Percentiles rank a stretch among this genome's conserved stretches.
Conservation (phyloP, 2,888 invertebrate genomes). For the Plutella xylostella region DNA sequence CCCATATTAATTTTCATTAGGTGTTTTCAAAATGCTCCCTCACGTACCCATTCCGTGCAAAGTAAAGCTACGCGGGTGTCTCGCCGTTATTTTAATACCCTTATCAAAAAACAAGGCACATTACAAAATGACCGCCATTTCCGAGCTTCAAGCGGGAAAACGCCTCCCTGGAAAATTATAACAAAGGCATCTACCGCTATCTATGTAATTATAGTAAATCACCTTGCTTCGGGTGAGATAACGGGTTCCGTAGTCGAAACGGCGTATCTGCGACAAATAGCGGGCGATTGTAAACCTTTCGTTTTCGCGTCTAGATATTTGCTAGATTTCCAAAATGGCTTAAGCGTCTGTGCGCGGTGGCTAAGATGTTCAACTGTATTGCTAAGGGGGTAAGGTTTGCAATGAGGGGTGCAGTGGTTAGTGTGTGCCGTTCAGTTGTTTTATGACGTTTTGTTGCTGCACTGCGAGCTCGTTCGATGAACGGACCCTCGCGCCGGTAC, state of each 20-base stretch:
- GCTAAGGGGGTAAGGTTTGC: neutral
- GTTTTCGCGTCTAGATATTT: constrained; percentile 32
- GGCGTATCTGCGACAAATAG: constrained; percentile 38
- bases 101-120: constrained; percentile 70
- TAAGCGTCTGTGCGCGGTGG: too few species aligned
- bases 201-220: constrained; percentile 71
- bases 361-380: too few species aligned
- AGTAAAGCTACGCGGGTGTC: constrained; percentile 52
- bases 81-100: constrained; percentile 63
- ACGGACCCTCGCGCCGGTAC: constrained; percentile 55
- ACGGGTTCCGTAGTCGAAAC: constrained; percentile 45
- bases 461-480: constrained; percentile 48
- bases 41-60: constrained; percentile 45
- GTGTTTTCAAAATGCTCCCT: constrained; percentile 58
- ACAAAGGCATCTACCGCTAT: constrained; percentile 70
- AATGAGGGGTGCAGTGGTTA: neutral
- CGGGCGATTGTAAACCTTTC: constrained; percentile 40
- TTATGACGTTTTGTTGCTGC: constrained; percentile 39
- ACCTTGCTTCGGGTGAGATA: constrained; percentile 68
- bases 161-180: constrained; percentile 67
- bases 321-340: constrained; percentile 27
- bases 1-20: constrained; percentile 46
- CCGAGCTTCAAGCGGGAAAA: constrained; percentile 62
- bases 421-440: constrained; percentile 21
- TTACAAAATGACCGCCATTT: constrained; percentile 67